Base-by-base conservation (phyloP, 2,888 invertebrate genomes). In the Philaethria dido region DNA sequence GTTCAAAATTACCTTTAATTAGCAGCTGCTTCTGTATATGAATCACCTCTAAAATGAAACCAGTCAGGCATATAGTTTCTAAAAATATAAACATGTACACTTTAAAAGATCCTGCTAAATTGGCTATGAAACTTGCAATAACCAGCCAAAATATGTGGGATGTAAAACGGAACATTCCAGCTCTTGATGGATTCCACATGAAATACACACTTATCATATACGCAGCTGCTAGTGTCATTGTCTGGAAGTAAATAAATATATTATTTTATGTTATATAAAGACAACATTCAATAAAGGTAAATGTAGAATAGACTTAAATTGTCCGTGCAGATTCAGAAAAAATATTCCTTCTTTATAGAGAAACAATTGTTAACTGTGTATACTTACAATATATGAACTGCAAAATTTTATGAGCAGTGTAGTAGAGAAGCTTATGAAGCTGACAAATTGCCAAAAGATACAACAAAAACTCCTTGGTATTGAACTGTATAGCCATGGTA, bases 141-240 rank as follows among this genome's bases (percentile, higher is more conserved):
- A 96, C 90, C 14, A 97, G 87, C 98, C 98, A 98, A 22, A 96
- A 85, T 0, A 94, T 86, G 73, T 95, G 95, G 0, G 98, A 95
- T 11, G 94, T 94, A 60, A 95, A 93, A 47, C 95, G 94, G 79
- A 97, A 96, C 64, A 93, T 87, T 6, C 88, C 87, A 18, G 95
- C 94, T 69, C 95, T 95, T 70, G 95, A 92, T 0, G 95, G 95
- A 42, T 93, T 95, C 98, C 98, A 98, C 74, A 96, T 92, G 61
- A 96, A 89, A 72, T 95, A 94, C 0, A 98, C 94, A 54, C 95
- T 89, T 22, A 95, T 93, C 20, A 97, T 77, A 79, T 98, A 98
- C 11, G 95, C 94, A 16, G 95, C 77, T 13, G 96, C 87, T 74
- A 96, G 82, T 16, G 95, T 90, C 72, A 94, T 82, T 3, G 97